These are phyloP conservation scores for Propithecus coquereli DNA, from an alignment of 2,113 vertebrate genomes.

Conservation along the genomic window DNA sequence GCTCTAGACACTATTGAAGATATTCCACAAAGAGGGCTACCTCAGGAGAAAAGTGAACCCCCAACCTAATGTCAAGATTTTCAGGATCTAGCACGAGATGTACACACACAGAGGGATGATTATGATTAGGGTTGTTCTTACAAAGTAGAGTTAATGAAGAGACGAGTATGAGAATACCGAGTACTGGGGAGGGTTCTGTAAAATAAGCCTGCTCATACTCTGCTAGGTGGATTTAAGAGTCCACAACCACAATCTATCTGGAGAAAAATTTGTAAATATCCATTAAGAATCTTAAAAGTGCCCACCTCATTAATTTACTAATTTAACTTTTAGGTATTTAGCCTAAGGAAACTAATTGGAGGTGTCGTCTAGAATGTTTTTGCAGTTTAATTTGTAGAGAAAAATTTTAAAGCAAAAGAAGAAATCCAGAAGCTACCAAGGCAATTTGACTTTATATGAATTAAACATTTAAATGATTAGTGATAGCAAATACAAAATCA, in stretches of 20 bases:
- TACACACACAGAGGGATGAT: neutral
- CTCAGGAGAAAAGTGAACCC: neutral
- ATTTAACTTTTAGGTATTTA: conserved; percentile 1
- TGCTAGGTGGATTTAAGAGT: neutral
- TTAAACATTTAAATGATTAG: neutral
- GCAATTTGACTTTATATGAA: neutral
- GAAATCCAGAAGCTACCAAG: neutral
- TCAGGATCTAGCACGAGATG: neutral
- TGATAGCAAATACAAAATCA: neutral
- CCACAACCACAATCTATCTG: neutral
- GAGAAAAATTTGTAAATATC: neutral
- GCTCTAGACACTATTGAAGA: neutral
- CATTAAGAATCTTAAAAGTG: neutral
- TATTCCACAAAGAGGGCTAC: neutral
- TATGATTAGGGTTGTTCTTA: neutral
- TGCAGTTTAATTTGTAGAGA: neutral
- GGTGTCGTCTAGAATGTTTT: neutral
- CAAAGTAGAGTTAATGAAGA: neutral
- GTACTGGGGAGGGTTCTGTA: neutral
- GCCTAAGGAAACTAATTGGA: neutral
- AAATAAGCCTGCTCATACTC: neutral
- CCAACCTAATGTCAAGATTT: neutral
- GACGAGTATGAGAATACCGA: neutral
- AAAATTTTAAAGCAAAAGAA: neutral
- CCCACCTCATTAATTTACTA: neutral